Conservation (phyloP, 2,888 invertebrate genomes). For the Campoletis raptor region DNA sequence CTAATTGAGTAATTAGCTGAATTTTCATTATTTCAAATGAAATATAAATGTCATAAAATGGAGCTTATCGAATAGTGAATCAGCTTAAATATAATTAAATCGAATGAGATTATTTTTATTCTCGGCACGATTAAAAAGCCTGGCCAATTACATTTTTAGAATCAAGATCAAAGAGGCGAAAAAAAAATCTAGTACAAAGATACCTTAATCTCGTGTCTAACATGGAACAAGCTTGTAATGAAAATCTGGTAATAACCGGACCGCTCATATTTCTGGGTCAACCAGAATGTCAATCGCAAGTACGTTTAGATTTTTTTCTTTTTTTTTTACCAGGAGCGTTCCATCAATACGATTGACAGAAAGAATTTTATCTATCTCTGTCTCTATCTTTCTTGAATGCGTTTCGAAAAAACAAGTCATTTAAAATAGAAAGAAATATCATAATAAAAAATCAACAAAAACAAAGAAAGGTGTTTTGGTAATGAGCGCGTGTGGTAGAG, state of each 20-base stretch:
- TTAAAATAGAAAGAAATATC: neutral
- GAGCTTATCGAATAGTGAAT: neutral
- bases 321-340: neutral
- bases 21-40: neutral
- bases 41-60: neutral
- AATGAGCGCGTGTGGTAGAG: neutral
- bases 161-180: neutral
- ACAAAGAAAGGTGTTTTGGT: neutral
- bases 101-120: neutral
- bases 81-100: neutral
- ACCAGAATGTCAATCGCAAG: slow-evolving; percentile 19
- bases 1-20: neutral
- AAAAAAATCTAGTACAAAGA: slow-evolving; percentile 9
- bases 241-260: slow-evolving; percentile 41
- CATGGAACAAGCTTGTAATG: slow-evolving; percentile 16
- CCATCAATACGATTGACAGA: neutral
- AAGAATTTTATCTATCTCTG: neutral
- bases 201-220: slow-evolving; percentile 24
- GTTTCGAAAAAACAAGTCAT: neutral
- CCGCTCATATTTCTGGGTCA: slow-evolving; percentile 52
- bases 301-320: slow-evolving; percentile 34
- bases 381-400: neutral
- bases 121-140: neutral
- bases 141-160: slow-evolving; percentile 2
- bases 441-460: neutral